Percentiles rank a stretch among this genome's conserved stretches.
These are phyloP conservation scores for Chlorodrepanis virens DNA, from an alignment of 2,113 vertebrate genomes.

Conservation along the genomic window DNA sequence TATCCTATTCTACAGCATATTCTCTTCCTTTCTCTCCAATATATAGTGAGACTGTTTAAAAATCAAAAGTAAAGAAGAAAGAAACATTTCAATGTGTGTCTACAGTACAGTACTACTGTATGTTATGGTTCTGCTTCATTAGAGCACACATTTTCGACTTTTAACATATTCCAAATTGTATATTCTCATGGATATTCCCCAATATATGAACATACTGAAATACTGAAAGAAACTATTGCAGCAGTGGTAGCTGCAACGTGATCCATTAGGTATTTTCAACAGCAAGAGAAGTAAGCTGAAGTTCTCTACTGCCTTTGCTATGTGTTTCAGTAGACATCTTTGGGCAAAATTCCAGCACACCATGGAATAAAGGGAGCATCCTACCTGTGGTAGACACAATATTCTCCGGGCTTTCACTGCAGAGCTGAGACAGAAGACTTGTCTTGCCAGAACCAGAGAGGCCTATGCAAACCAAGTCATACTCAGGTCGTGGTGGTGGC, in stretches of 20 bases:
- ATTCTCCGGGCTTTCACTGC: slow-evolving; percentile 85
- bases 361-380: background rate
- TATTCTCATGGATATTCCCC: background rate
- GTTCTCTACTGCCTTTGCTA: background rate
- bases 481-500: slow-evolving; percentile 90
- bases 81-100: background rate
- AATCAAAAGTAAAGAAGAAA: background rate
- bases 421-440: slow-evolving; percentile 90
- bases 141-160: background rate
- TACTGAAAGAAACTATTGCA: background rate
- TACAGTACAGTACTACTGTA: background rate
- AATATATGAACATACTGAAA: background rate
- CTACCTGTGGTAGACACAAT: slow-evolving; percentile 94
- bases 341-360: background rate
- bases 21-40: background rate
- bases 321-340: background rate
- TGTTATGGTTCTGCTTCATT: background rate
- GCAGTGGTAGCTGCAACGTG: background rate
- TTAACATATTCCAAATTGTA: background rate
- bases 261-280: background rate
- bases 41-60: background rate
- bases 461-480: slow-evolving; percentile 97
- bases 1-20: background rate
- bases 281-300: background rate
- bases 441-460: slow-evolving; percentile 95